phyloP scores from a whole-genome alignment of 2,888 invertebrate genomes.

The Bibio marci region DNA sequence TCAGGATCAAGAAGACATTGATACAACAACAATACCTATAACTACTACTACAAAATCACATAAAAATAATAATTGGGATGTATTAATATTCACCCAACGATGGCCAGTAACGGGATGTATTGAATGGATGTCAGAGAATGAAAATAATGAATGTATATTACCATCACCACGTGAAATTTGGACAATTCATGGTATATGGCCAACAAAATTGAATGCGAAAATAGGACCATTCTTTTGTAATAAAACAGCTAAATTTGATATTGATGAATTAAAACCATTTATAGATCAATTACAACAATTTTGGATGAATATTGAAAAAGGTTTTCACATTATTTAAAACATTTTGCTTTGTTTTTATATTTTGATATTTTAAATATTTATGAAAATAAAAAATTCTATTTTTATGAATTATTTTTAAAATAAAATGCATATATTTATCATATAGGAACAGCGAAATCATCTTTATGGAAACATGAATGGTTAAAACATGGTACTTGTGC shows the following conservation, averaged over 20 bases:
- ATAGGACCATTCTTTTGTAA: conserved; percentile 58
- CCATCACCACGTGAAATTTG: conserved; percentile 44
- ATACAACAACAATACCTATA: no score
- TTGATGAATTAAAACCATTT: conserved; percentile 38
- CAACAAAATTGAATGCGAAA: conserved; percentile 42
- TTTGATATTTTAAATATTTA: no score
- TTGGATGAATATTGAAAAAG: conserved; percentile 59
- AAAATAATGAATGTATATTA: conserved; percentile 42
- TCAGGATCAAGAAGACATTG: no score
- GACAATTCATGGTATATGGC: conserved; percentile 77
- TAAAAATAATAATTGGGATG: conserved; percentile 41
- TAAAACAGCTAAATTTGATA: conserved; percentile 45
- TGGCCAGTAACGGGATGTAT: conserved; percentile 62
- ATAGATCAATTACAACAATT: conserved; percentile 35
- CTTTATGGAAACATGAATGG: conserved; percentile 71
- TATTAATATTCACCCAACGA: conserved; percentile 61
- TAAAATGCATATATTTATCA: neutral
- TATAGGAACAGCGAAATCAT: conserved; percentile 27
- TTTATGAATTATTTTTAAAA: no score
- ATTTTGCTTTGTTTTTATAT: no score
- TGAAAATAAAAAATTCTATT: no score
- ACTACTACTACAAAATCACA: no score
- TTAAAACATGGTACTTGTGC: conserved; percentile 71
- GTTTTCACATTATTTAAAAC: conserved; percentile 14
- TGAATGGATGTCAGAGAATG: conserved; percentile 45